phyloP scores from a whole-genome alignment of 2,888 invertebrate species.

The Biston stratarius region DNA sequence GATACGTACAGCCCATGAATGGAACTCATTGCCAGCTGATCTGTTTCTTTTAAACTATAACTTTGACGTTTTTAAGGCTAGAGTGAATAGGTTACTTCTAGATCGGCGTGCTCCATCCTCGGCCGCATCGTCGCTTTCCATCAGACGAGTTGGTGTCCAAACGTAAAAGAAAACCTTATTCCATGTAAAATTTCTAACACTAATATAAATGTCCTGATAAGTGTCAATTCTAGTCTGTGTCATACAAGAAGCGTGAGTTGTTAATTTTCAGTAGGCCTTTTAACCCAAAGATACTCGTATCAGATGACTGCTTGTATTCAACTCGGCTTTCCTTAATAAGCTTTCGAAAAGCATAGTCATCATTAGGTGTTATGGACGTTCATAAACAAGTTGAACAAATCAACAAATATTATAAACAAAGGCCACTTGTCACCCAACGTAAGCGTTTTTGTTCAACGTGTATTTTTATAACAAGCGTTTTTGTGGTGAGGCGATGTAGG shows the following conservation, averaged over 20 bases:
- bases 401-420: constrained; percentile 84
- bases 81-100: no score
- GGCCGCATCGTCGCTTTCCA: no score
- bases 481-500: constrained; percentile 82
- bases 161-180: no score
- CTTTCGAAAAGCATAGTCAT: constrained; percentile 62
- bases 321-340: constrained; percentile 31
- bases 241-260: background rate
- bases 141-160: no score
- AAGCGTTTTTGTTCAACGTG: constrained; percentile 80
- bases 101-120: no score
- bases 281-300: constrained; percentile 37
- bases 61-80: no score
- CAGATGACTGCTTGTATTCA: constrained; percentile 35
- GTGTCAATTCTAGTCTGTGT: background rate
- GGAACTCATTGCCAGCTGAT: no score
- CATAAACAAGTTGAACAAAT: constrained; percentile 73
- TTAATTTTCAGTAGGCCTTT: constrained; percentile 4
- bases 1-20: no score
- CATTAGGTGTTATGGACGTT: constrained; percentile 72
- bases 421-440: constrained; percentile 83
- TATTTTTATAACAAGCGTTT: constrained; percentile 83
- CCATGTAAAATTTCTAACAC: no score
- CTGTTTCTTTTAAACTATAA: no score
- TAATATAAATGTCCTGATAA: no score